Evolutionary conservation across 2,888 invertebrate species (phyloP).

Genomic region (Hirtodrosophila alboralis): DNA sequence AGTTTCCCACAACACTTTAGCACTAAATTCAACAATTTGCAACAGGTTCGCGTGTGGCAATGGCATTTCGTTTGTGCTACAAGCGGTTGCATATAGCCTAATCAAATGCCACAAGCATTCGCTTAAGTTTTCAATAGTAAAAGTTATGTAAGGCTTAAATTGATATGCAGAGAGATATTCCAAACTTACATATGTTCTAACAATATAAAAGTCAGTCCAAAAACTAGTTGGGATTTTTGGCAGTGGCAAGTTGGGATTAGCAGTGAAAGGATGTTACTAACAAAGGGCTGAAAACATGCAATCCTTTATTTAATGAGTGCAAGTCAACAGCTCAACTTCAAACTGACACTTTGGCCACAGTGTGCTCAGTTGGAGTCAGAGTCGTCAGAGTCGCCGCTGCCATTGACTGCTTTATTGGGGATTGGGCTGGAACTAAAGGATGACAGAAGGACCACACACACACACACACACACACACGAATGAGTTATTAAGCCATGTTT

Average conservation of each 20-base stretch:
- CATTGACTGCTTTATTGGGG: constrained; percentile 54
- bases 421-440: not conserved
- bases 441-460: constrained; percentile 16
- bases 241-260: constrained; percentile 43
- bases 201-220: constrained; percentile 40
- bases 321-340: constrained; percentile 76
- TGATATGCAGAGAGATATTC: constrained; percentile 46
- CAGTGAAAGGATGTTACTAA: constrained; percentile 33
- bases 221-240: constrained; percentile 20
- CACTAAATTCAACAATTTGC: too few relatives aligned
- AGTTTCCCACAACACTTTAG: not conserved
- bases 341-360: constrained; percentile 67
- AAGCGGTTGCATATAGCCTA: too few relatives aligned
- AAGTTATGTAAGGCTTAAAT: constrained; percentile 54
- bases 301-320: constrained; percentile 77
- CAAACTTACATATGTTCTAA: constrained; percentile 11
- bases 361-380: too few relatives aligned
- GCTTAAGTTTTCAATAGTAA: constrained; percentile 51
- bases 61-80: too few relatives aligned
- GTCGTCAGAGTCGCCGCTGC: constrained; percentile 28
- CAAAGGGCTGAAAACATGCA: constrained; percentile 76
- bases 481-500: constrained; percentile 77
- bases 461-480: constrained; percentile 34
- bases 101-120: constrained; percentile 37
- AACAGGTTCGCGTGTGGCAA: not conserved